These are phyloP conservation scores for Empis livida DNA, from an alignment of 2,888 invertebrate genomes.

Conservation along the genomic window DNA sequence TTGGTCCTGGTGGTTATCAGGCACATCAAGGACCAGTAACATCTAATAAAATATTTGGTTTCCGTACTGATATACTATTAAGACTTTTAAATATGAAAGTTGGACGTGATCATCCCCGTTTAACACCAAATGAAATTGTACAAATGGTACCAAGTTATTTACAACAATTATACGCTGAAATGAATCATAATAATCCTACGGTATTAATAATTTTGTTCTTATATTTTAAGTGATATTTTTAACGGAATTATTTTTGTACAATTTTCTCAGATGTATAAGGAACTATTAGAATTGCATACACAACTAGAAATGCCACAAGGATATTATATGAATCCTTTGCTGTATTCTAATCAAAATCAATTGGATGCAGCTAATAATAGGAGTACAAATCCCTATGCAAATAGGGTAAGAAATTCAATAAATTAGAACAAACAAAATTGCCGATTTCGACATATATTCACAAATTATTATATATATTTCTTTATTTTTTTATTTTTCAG, in stretches of 20 bases:
- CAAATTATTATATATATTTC: not conserved
- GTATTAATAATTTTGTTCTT: conserved; percentile 12
- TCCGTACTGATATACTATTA: conserved; percentile 33
- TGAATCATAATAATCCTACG: conserved; percentile 35
- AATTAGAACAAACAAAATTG: too few species aligned
- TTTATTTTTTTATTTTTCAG: not conserved
- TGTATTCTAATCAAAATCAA: conserved; percentile 29
- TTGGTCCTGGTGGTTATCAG: conserved; percentile 24
- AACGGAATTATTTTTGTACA: not conserved
- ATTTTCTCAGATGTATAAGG: conserved; percentile 26
- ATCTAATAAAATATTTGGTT: conserved; percentile 34
- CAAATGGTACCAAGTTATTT: conserved; percentile 45
- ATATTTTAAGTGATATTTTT: not conserved
- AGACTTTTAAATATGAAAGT: conserved; percentile 37
- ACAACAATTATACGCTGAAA: conserved; percentile 44
- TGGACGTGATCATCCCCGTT: conserved; percentile 49
- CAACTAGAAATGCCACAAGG: conserved; percentile 30
- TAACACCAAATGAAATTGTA: conserved; percentile 46
- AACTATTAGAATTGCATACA: conserved; percentile 26
- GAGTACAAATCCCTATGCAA: not conserved
- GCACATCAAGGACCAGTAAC: conserved; percentile 32
- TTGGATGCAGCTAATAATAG: not conserved
- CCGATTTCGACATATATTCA: too few species aligned
- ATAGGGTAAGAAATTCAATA: not conserved
- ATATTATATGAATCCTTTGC: conserved; percentile 32